Conservation (phyloP, 2,888 invertebrate genomes). For the Tortrix viridana region DNA sequence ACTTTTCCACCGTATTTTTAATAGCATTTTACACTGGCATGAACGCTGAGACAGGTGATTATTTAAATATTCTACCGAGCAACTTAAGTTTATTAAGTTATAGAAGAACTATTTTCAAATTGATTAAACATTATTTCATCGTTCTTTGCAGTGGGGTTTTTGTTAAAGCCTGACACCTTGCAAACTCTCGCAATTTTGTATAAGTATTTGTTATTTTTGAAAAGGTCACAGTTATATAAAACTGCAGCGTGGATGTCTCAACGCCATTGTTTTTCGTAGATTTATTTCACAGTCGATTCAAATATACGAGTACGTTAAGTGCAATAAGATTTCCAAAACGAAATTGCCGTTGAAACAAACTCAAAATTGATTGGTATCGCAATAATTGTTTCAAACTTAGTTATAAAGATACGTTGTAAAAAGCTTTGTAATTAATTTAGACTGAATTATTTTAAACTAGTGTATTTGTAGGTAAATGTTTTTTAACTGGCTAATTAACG, state of each 20-base stretch:
- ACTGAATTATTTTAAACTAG: slow-evolving; percentile 43
- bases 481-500: slow-evolving; percentile 37
- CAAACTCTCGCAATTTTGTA: no score
- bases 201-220: not conserved
- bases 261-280: not conserved
- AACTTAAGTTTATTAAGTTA: slow-evolving; percentile 1
- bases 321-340: slow-evolving; percentile 24
- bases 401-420: slow-evolving; percentile 34
- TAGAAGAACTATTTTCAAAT: slow-evolving; percentile 14
- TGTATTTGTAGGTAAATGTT: slow-evolving; percentile 36
- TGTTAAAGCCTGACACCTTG: not conserved
- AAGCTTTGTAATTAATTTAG: slow-evolving; percentile 44
- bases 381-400: slow-evolving; percentile 42
- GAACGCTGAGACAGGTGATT: slow-evolving; percentile 7
- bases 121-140: slow-evolving; percentile 6
- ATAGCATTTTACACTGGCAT: not conserved
- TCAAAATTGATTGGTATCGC: slow-evolving; percentile 34
- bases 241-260: not conserved
- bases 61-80: not conserved
- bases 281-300: not conserved
- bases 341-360: slow-evolving; percentile 29
- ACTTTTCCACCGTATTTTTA: not conserved
- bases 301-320: slow-evolving; percentile 2
- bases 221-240: not conserved
- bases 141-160: slow-evolving; percentile 2